Evolutionary conservation across 2,797 vertebrate species (phyloP), one percentile per base, ranked within the genome.

Genomic region (Myotis daubentonii): DNA sequence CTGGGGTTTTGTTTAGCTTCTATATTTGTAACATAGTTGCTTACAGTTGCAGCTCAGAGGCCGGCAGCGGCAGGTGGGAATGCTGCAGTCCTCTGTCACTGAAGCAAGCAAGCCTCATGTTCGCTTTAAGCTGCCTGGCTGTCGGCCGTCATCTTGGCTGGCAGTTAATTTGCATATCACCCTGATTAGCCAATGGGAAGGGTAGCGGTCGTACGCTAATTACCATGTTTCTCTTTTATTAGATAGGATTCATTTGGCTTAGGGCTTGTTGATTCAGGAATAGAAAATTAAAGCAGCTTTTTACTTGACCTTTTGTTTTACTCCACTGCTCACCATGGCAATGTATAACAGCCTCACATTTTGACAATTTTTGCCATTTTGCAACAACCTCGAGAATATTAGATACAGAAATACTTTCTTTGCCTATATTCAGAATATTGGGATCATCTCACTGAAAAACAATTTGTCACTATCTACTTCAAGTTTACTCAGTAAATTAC

Each of bases 401-500:
- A 85, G 17, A 47, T 74, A 62, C 1, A 94, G 20, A 70, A 68
- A 94, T 23, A 47, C 65, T 71, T 87, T 91, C 33, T 72, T 82
- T n/a, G 28, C 33, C 53, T 70, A 47, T 16, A 49, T 66, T 72
- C 20, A 75, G 49, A 80, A 94, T 91, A 85, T 6, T 82, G 16
- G 25, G 23, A 28, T 60, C 51, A 66, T n/a, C 44, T 74, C 85
- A 19, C 55, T 62, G 57, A 93, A 60, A 91, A 82, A 53, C 33
- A 60, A 60, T 41, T 13, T 89, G 11, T 66, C 55, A 91, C 41
- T 60, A 96, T 81, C 57, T 78, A 74, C 47, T 92, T 92, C 88
- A 82, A 70, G 33, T 86, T 80, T 15, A 66, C 3, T 36, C n/a
- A 92, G 44, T 70, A 89, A 94, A 89, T 53, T 10, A 11, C 11